phyloP scores from a whole-genome alignment of 1,140 invertebrate genomes.

The Aphelenchoides avenae region DNA sequence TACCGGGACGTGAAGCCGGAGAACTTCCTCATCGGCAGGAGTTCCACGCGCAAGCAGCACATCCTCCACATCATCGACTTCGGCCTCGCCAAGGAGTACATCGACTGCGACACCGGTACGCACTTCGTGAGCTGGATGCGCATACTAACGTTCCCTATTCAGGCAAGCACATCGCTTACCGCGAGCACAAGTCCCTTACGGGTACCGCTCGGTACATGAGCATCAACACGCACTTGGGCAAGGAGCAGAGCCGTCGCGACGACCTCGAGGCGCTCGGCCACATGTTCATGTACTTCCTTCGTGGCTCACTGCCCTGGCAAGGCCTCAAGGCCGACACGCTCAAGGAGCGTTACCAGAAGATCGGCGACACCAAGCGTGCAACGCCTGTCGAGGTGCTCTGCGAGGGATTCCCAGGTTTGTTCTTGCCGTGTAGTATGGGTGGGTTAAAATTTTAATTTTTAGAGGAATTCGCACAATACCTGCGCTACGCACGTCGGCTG shows the following conservation, averaged over 20 bases:
- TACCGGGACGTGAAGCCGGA: conserved; percentile 95
- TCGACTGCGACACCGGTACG: conserved; percentile 80
- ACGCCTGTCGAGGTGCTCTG: conserved; percentile 94
- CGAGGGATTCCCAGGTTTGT: conserved; percentile 85
- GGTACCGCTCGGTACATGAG: conserved; percentile 96
- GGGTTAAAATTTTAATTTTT: conserved; percentile 29
- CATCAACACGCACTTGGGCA: conserved; percentile 99
- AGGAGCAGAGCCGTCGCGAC: conserved; percentile 98
- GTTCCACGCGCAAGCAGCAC: conserved; percentile 57
- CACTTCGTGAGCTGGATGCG: too few relatives aligned
- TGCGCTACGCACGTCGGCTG: conserved; percentile 89
- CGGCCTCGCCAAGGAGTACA: conserved; percentile 99
- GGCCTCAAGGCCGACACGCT: conserved; percentile 98
- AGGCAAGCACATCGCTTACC: conserved; percentile 99
- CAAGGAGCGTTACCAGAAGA: conserved; percentile 99
- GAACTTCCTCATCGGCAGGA: conserved; percentile 93
- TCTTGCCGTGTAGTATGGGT: too few relatives aligned
- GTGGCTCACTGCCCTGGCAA: conserved; percentile 98
- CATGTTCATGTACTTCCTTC: conserved; percentile 99
- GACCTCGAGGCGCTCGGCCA: conserved; percentile 97
- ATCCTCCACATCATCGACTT: conserved; percentile 80
- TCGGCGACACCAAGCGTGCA: conserved; percentile 95
- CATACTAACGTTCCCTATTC: too few relatives aligned
- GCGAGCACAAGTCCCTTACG: conserved; percentile 98
- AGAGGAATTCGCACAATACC: conserved; percentile 82